These are phyloP conservation scores for Masnerella sp. DNA, from an alignment of 2,888 invertebrate genomes.

Conservation along the genomic window DNA sequence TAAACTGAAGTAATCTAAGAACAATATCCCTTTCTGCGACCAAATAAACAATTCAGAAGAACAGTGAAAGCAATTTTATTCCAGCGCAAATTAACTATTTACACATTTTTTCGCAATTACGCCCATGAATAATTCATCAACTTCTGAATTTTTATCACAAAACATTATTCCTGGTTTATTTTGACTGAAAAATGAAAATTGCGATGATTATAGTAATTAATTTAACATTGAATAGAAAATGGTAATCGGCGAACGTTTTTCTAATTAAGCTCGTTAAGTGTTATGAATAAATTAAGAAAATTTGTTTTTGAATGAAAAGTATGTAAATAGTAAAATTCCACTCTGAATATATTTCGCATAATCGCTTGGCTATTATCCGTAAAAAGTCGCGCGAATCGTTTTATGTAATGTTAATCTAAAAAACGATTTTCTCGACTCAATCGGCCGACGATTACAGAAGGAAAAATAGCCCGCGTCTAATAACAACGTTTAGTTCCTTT, in stretches of 20 bases:
- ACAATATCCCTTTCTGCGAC: background rate
- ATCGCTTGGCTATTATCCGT: background rate
- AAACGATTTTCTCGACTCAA: slow-evolving; percentile 36
- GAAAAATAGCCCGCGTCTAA: slow-evolving; percentile 25
- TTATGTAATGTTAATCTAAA: slow-evolving; percentile 44
- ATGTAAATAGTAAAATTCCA: slow-evolving; percentile 2
- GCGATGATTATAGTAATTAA: slow-evolving; percentile 3
- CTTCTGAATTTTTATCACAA: too few species aligned
- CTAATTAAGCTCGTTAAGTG: background rate
- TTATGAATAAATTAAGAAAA: too few species aligned
- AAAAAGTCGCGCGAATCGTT: slow-evolving; percentile 20
- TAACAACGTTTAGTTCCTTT: slow-evolving; percentile 9
- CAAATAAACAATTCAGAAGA: background rate
- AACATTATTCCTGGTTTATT: too few species aligned
- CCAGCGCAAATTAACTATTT: too few species aligned
- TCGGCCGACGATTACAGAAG: slow-evolving; percentile 22
- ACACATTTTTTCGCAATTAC: too few species aligned
- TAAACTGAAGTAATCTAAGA: slow-evolving; percentile 13
- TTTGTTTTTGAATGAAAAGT: too few species aligned
- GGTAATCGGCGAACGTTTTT: slow-evolving; percentile 5
- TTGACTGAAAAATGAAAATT: background rate
- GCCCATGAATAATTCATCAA: too few species aligned
- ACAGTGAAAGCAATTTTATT: too few species aligned
- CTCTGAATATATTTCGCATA: slow-evolving; percentile 13
- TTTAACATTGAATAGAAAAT: slow-evolving; percentile 5